Percentiles rank a stretch among this genome's conserved stretches.
Evolutionary conservation across 2,888 invertebrate species (phyloP).

Genomic region (Netelia melanura): DNA sequence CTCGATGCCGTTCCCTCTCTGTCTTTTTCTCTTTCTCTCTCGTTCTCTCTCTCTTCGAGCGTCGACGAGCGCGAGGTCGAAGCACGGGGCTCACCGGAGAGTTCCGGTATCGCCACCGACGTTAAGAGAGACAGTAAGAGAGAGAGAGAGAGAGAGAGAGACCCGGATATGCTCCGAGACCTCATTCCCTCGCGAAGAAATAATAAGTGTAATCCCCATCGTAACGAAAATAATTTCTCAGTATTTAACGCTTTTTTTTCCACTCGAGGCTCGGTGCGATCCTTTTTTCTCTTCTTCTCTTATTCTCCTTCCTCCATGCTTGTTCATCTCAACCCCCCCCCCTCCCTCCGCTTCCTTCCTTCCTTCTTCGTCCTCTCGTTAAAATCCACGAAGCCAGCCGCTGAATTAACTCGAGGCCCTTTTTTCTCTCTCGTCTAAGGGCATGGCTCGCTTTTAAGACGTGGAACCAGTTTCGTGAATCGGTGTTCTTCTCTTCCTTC

Average conservation of each 20-base stretch:
- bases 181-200: constrained; percentile 40
- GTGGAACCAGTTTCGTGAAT: constrained; percentile 64
- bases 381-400: constrained; percentile 18
- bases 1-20: constrained; percentile 13
- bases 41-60: constrained; percentile 9
- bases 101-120: constrained; percentile 67
- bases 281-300: neutral
- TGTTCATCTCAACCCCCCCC: too few species aligned
- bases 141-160: constrained; percentile 11
- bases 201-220: constrained; percentile 36
- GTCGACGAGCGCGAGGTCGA: constrained; percentile 62
- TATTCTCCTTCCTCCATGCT: neutral
- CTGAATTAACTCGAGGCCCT: constrained; percentile 41
- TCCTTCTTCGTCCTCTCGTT: neutral
- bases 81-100: constrained; percentile 49
- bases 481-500: constrained; percentile 33
- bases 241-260: neutral
- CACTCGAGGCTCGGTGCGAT: neutral
- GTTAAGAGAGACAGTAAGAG: constrained; percentile 2
- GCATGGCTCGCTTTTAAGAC: constrained; percentile 30
- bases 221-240: constrained; percentile 20
- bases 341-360: too few species aligned
- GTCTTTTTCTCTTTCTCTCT: constrained; percentile 27
- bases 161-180: constrained; percentile 64
- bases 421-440: constrained; percentile 44